phyloP scores from a whole-genome alignment of 53 echinoderm and acorn worm genomes.

The Antedon mediterranea region DNA sequence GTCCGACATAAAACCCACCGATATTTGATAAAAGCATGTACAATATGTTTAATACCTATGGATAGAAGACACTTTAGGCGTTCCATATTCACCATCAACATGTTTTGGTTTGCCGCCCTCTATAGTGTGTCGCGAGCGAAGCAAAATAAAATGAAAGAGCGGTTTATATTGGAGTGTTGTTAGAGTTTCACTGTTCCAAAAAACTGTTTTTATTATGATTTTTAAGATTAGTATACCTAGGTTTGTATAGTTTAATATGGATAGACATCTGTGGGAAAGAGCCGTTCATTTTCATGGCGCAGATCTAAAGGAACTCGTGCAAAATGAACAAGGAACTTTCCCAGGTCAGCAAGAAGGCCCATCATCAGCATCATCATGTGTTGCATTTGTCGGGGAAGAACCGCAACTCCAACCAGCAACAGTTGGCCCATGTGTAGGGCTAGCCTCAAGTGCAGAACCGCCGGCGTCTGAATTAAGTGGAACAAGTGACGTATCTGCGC shows the following conservation, averaged over 20 bases:
- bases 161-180: background rate
- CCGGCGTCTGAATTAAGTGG: background rate
- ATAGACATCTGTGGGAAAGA: slow-evolving; percentile 11
- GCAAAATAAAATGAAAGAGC: background rate
- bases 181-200: background rate
- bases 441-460: too few species aligned
- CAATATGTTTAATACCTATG: too few species aligned
- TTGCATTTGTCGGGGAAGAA: background rate
- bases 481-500: background rate
- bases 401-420: background rate
- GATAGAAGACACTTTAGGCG: too few species aligned
- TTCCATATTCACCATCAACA: background rate
- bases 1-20: too few species aligned
- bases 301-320: slow-evolving; percentile 16
- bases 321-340: slow-evolving; percentile 35
- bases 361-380: too few species aligned
- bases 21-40: too few species aligned
- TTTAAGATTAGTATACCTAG: background rate
- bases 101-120: background rate
- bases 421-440: background rate
- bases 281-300: slow-evolving; percentile 18
- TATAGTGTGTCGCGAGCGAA: background rate
- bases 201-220: background rate
- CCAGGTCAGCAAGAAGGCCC: background rate
- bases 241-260: slow-evolving; percentile 7